Conservation (phyloP, 2,888 invertebrate genomes). For the Priocnemis perturbator region DNA sequence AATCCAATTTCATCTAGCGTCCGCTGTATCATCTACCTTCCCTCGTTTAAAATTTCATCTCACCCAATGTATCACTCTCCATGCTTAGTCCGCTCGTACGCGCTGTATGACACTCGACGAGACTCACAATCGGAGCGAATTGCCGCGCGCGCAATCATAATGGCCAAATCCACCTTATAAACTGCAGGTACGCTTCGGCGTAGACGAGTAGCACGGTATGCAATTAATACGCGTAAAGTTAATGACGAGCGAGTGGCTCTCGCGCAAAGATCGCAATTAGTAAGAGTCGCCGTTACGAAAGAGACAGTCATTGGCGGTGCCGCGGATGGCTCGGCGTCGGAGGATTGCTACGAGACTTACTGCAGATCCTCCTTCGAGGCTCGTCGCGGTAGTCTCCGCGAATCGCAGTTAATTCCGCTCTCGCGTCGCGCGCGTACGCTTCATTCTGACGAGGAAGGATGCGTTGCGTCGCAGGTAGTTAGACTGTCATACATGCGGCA, state of each 20-base stretch:
- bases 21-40: too few relatives aligned
- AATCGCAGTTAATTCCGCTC: slow-evolving; percentile 36
- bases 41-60: too few relatives aligned
- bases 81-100: too few relatives aligned
- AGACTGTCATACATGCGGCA: slow-evolving; percentile 5
- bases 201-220: slow-evolving; percentile 5
- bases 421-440: slow-evolving; percentile 31
- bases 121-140: too few relatives aligned
- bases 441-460: slow-evolving; percentile 38
- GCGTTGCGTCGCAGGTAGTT: slow-evolving; percentile 34
- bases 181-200: too few relatives aligned
- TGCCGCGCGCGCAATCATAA: too few relatives aligned
- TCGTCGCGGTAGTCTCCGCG: slow-evolving; percentile 13
- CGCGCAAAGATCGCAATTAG: slow-evolving; percentile 40
- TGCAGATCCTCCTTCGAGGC: neutral
- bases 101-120: too few relatives aligned
- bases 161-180: too few relatives aligned
- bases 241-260: slow-evolving; percentile 18
- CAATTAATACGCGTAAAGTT: slow-evolving; percentile 39
- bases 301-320: slow-evolving; percentile 6
- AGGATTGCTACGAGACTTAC: neutral
- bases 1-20: too few relatives aligned
- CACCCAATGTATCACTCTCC: too few relatives aligned
- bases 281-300: slow-evolving; percentile 38
- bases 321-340: neutral